These are phyloP conservation scores for Sialia sialis DNA, from an alignment of 2,113 vertebrate species.

Conservation along the genomic window DNA sequence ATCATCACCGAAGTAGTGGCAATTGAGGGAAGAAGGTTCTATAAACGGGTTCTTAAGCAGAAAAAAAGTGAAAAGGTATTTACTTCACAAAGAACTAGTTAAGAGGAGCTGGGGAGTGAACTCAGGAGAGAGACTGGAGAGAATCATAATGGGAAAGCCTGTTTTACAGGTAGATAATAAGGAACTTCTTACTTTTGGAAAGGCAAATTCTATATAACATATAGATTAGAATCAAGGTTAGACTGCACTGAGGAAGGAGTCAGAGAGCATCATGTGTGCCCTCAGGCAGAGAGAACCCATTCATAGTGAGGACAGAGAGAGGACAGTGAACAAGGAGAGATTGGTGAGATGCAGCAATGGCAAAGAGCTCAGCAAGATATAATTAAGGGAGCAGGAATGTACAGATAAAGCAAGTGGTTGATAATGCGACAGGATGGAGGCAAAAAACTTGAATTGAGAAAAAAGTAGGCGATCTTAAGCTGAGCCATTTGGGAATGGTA, in stretches of 20 bases:
- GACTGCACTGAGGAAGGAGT: not conserved
- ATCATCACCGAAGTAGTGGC: not conserved
- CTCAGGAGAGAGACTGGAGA: not conserved
- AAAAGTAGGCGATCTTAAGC: not conserved
- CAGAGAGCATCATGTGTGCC: not conserved
- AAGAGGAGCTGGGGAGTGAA: not conserved
- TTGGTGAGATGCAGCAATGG: not conserved
- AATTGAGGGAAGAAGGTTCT: not conserved
- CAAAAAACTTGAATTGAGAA: not conserved
- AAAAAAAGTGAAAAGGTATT: not conserved
- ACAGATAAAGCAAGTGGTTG: not conserved
- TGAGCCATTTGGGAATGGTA: not conserved
- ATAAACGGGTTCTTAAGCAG: not conserved
- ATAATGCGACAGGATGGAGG: not conserved
- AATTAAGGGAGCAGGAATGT: not conserved
- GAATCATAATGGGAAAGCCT: not conserved
- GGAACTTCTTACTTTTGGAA: not conserved
- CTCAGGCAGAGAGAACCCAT: not conserved
- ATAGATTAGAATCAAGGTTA: not conserved
- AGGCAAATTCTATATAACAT: not conserved
- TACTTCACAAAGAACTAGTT: not conserved
- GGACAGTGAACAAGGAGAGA: not conserved
- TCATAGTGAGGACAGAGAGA: not conserved
- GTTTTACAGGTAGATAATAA: not conserved
- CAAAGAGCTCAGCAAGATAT: not conserved